These are phyloP conservation scores for Rhipidura dahli DNA, from an alignment of 2,113 vertebrate species.

Conservation along the genomic window DNA sequence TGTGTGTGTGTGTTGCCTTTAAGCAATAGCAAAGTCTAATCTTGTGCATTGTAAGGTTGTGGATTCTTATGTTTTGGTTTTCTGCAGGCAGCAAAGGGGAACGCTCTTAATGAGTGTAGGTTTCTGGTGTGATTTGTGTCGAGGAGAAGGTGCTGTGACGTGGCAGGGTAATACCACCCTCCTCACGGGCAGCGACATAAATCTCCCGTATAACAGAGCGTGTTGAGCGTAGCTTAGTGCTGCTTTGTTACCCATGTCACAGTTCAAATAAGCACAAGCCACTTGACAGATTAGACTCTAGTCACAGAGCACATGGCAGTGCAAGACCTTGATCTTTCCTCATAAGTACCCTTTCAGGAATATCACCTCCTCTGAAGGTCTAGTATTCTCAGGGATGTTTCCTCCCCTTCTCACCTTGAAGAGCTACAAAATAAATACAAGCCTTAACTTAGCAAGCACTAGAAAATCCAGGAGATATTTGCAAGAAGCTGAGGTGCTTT, in stretches of 20 bases:
- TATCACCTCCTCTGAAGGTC: constrained; percentile 2
- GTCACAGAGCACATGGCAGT: neutral
- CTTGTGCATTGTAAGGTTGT: neutral
- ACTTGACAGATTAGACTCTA: constrained; percentile 42
- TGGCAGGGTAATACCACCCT: neutral
- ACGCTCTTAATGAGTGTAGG: neutral
- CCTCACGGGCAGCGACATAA: neutral
- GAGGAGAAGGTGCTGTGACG: neutral
- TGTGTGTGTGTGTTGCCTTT: neutral
- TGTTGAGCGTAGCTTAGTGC: constrained; percentile 11
- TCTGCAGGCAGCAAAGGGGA: neutral
- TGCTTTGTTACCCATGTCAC: constrained; percentile 54
- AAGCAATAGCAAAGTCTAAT: neutral
- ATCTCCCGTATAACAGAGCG: neutral
- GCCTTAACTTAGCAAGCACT: neutral
- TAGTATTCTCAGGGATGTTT: neutral
- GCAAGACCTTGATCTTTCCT: constrained; percentile 25
- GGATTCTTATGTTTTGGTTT: neutral
- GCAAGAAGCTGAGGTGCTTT: neutral
- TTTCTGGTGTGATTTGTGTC: neutral
- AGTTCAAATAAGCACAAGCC: constrained; percentile 39
- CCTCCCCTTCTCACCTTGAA: constrained; percentile 27
- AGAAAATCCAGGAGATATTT: neutral
- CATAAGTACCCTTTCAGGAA: neutral
- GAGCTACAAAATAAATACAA: neutral